A percentile compares a stretch with the other conserved stretches of the same genome.
phyloP scores from a whole-genome alignment of 2,888 invertebrate species.

The Periphyllus acericola region DNA sequence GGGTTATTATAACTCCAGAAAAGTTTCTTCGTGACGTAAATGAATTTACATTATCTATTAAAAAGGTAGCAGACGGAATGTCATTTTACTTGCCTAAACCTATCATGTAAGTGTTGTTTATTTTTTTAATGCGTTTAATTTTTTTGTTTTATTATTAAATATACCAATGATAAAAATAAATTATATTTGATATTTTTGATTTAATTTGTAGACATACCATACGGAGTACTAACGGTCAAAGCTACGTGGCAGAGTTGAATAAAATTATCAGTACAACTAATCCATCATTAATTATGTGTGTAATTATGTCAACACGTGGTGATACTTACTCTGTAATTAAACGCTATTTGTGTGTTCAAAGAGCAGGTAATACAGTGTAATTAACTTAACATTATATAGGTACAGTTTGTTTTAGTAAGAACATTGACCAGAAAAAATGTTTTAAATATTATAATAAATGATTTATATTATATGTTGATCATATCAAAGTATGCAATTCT shows the following conservation, averaged over 20 bases:
- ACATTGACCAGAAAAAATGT: no score
- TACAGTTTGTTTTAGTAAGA: no score
- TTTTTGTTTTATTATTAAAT: neutral
- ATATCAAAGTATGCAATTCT: no score
- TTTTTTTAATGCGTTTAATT: neutral
- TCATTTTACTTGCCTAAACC: conserved; percentile 66
- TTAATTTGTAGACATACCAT: neutral
- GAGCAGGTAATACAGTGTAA: conserved; percentile 68
- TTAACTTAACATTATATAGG: neutral
- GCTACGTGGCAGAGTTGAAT: conserved; percentile 74
- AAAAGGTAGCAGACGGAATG: conserved; percentile 69
- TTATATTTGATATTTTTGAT: neutral
- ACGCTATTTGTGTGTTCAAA: conserved; percentile 82
- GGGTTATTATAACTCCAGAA: conserved; percentile 68
- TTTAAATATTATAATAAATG: no score
- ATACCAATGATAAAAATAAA: neutral
- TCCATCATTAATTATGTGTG: conserved; percentile 75
- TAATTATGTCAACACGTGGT: conserved; percentile 75
- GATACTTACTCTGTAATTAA: conserved; percentile 90
- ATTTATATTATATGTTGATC: no score
- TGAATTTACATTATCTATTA: conserved; percentile 64
- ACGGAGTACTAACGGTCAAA: neutral
- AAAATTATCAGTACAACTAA: conserved; percentile 70
- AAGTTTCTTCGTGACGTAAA: conserved; percentile 64
- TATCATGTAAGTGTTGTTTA: conserved; percentile 62